A percentile compares a stretch with the other conserved stretches of the same genome.
phyloP scores from a whole-genome alignment of 2,888 invertebrate species.

The Zhengitettix transpicula region DNA sequence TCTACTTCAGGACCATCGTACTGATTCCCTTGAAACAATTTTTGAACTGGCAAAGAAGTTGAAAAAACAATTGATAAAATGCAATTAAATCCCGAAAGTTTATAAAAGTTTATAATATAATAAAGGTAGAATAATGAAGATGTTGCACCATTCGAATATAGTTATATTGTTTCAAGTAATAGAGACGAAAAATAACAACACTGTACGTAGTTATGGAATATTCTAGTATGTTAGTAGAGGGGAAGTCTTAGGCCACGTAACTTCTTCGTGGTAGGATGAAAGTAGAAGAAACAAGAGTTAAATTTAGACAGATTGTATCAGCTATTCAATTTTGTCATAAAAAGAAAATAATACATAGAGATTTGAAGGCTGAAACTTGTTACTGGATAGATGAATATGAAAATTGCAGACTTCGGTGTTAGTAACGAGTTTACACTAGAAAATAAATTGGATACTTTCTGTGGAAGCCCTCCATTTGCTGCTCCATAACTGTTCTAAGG shows the following conservation, averaged over 20 bases:
- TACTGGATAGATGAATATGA: slow-evolving; percentile 99
- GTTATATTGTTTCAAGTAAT: slow-evolving; percentile 98
- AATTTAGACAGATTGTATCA: slow-evolving; percentile 96
- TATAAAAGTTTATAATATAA: slow-evolving; percentile 86
- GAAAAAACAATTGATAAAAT: slow-evolving; percentile 99
- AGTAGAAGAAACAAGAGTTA: slow-evolving; percentile 92
- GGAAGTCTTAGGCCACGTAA: slow-evolving; percentile 98
- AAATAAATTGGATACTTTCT: slow-evolving; percentile 98
- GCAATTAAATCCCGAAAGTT: slow-evolving; percentile 93
- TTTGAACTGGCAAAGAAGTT: too few species aligned
- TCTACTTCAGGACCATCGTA: too few species aligned
- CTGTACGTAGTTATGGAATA: slow-evolving; percentile 99
- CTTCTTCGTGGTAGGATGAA: slow-evolving; percentile 94
- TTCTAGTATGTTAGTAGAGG: slow-evolving; percentile 97
- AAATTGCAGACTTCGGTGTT: slow-evolving; percentile 99
- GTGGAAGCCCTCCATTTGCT: slow-evolving; percentile 98
- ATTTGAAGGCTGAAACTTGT: slow-evolving; percentile 88
- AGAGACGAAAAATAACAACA: slow-evolving; percentile 99
- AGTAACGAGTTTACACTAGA: slow-evolving; percentile 98
- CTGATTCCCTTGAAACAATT: too few species aligned
- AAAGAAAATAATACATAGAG: slow-evolving; percentile 96
- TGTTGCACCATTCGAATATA: slow-evolving; percentile 99
- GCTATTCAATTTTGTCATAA: slow-evolving; percentile 99
- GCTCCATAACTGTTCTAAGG: slow-evolving; percentile 99
- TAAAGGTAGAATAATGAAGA: slow-evolving; percentile 98